These are phyloP conservation scores for Nyleta sp. DNA, from an alignment of 2,888 invertebrate genomes.

Conservation along the genomic window DNA sequence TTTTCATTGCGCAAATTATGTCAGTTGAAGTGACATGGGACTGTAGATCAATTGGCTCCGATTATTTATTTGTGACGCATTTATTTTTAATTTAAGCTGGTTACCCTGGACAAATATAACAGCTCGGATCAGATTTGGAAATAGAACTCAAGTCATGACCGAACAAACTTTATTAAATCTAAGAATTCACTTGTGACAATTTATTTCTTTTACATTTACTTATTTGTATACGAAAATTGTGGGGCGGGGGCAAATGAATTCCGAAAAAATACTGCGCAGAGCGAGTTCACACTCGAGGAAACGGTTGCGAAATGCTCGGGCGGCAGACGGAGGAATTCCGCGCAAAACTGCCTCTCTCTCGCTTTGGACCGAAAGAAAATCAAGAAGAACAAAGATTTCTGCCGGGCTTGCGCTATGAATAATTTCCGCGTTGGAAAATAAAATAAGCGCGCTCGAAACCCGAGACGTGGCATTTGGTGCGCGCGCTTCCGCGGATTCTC, in stretches of 20 bases:
- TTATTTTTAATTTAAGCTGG: too few species aligned
- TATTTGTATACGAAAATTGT: conserved; percentile 33
- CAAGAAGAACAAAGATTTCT: conserved; percentile 53
- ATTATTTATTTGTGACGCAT: too few species aligned
- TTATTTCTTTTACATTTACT: too few species aligned
- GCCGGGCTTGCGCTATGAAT: conserved; percentile 54
- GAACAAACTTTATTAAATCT: too few species aligned
- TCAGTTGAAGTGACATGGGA: too few species aligned
- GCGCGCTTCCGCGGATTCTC: conserved; percentile 10
- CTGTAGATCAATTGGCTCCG: too few species aligned
- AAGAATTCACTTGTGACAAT: too few species aligned
- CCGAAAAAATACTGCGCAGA: conserved; percentile 38
- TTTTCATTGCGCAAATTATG: too few species aligned
- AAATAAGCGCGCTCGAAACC: conserved; percentile 47
- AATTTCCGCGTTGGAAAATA: conserved; percentile 44
- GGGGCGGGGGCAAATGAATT: neutral
- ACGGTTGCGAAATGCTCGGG: conserved; percentile 25
- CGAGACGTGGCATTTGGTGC: conserved; percentile 49
- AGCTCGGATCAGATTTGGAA: too few species aligned
- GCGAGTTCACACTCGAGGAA: conserved; percentile 42
- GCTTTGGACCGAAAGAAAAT: conserved; percentile 46
- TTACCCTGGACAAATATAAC: too few species aligned
- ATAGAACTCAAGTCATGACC: too few species aligned
- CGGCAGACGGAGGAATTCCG: conserved; percentile 33
- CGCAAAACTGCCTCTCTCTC: conserved; percentile 19